phyloP scores from a whole-genome alignment of 2,797 vertebrate genomes.

The Threskiornis aethiopicus region DNA sequence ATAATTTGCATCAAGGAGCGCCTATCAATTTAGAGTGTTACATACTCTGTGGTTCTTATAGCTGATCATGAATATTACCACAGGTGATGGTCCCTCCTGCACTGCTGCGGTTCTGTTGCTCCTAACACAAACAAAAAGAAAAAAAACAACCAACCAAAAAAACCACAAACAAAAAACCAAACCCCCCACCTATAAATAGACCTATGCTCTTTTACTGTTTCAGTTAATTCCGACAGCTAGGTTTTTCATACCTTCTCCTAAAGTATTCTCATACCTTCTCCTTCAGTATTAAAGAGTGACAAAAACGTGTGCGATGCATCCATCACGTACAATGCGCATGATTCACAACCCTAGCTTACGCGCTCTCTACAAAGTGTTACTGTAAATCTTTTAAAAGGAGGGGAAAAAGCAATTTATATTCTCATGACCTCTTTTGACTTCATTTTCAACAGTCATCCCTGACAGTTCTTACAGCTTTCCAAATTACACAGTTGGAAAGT shows the following conservation, averaged over 20 bases:
- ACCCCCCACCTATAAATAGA: rapidly evolving
- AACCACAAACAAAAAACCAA: neutral
- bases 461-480: neutral
- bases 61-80: rapidly evolving
- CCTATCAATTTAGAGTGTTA: neutral
- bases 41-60: rapidly evolving
- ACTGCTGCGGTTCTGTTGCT: neutral
- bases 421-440: neutral
- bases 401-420: neutral
- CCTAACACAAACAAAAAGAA: neutral
- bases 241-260: neutral
- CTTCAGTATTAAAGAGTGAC: neutral
- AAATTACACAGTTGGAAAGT: neutral
- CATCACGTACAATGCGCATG: neutral
- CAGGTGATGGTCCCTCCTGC: neutral
- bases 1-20: neutral
- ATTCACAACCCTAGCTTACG: neutral
- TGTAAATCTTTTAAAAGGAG: neutral
- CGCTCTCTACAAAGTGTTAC: neutral
- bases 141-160: neutral
- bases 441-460: neutral
- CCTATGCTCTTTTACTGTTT: neutral
- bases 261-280: neutral
- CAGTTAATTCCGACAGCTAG: neutral
- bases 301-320: neutral